Evolutionary conservation across 2,888 invertebrate species (phyloP), one percentile per base, ranked within the genome.

Genomic region (Acrobasis repandana): DNA sequence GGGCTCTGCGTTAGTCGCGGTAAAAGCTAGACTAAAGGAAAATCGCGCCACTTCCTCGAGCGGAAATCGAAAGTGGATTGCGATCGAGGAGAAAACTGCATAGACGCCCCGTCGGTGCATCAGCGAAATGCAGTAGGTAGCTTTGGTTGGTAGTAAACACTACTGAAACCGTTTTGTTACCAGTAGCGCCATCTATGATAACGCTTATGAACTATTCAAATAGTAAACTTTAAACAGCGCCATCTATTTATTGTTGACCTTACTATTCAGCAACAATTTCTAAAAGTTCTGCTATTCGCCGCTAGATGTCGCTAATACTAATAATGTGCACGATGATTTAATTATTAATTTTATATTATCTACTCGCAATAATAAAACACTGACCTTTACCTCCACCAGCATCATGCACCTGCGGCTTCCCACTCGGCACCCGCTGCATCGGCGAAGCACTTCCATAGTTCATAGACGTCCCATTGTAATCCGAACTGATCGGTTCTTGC

Each of bases 321-420:
- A 61, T 56, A 34, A 10, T 51, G 51, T 60, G 56, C 33, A 20
- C 43, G n/a, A 2, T 51, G 34, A 38, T 15, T 33, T 50, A n/a
- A 46, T 48, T 38, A 14, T 33, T 54, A 11, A 46, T 48, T 38
- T 18, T n/a, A 20, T 15, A 1, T n/a, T 14, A 49, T 36, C 50
- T 6, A 28, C 14, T n/a, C 2, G 33, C 60, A 69, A 68, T 64
- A 72, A 71, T 43, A 70, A 66, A 62, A 79, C 79, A 75, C 92
- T 75, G 75, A 93, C 93, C 93, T 93, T 93, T 93, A 84, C 90
- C 92, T 89, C 92, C 92, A 68, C 92, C 92, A 75, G 92, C 90
- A 74, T 92, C 92, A 65, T 91, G 90, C 77, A 90, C 92, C 74
- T 91, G 91, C 69, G 90, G 90, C 79, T 92, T 92, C 70, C 90